Conservation (phyloP, 2,113 vertebrate genomes). For the Psettodes erumei region DNA sequence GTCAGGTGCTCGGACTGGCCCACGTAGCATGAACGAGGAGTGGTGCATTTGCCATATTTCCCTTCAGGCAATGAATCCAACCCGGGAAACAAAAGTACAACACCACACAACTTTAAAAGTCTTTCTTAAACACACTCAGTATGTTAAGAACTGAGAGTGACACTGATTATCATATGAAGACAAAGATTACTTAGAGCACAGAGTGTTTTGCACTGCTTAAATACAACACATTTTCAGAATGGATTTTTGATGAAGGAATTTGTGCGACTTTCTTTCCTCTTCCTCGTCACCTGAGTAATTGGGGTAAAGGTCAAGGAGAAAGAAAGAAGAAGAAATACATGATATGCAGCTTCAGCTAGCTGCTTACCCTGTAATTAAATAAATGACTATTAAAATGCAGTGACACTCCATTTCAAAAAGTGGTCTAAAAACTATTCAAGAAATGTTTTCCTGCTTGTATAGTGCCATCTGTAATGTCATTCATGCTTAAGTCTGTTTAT, state of each 20-base stretch:
- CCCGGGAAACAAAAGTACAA: neutral
- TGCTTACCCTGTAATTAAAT: neutral
- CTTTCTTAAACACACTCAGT: neutral
- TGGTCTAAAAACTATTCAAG: neutral
- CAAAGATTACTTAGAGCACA: neutral
- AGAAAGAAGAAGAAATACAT: neutral
- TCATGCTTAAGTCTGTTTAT: neutral
- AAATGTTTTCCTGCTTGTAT: neutral
- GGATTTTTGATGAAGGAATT: neutral
- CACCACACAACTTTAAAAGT: neutral
- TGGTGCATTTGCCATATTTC: neutral
- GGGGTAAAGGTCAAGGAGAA: slow-evolving; percentile 34
- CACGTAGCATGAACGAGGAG: slow-evolving; percentile 4
- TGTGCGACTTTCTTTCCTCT: neutral
- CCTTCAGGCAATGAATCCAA: slow-evolving; percentile 9
- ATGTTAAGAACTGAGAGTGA: neutral
- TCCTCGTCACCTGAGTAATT: neutral
- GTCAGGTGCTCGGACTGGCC: slow-evolving; percentile 27
- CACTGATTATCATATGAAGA: neutral
- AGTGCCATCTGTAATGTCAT: neutral
- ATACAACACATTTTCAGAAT: neutral
- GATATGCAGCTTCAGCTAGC: neutral
- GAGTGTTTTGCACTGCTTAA: neutral
- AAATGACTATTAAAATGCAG: neutral
- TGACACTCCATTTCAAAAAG: neutral